Conservation (phyloP, 2,888 invertebrate species). For the Drosophila falleni region DNA sequence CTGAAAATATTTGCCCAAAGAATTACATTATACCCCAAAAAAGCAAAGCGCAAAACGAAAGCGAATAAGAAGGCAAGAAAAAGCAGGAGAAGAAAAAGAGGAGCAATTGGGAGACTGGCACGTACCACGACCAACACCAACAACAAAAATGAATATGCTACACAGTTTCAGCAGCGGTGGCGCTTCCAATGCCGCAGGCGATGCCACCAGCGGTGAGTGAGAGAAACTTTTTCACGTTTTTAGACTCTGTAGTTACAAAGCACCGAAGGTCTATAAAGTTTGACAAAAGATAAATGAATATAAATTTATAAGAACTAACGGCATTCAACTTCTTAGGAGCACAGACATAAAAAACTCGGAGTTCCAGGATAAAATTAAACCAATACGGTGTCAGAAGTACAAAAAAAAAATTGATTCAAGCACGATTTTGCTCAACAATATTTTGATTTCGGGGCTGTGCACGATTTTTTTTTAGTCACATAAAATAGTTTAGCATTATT, state of each 20-base stretch:
- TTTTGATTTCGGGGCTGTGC: too few relatives aligned
- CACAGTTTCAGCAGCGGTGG: constrained; percentile 81
- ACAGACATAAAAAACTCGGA: too few relatives aligned
- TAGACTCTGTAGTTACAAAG: neutral
- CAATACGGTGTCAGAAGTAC: too few relatives aligned
- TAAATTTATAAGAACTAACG: neutral
- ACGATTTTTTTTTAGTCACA: too few relatives aligned
- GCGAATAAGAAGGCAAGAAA: neutral
- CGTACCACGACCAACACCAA: constrained; percentile 23
- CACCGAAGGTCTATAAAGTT: neutral
- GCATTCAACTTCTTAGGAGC: neutral
- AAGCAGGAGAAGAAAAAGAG: constrained; percentile 17
- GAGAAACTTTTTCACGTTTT: constrained; percentile 42
- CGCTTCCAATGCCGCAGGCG: constrained; percentile 67
- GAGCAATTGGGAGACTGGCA: constrained; percentile 34
- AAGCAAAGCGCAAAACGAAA: constrained; percentile 15
- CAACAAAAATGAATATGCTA: constrained; percentile 82
- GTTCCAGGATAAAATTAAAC: too few relatives aligned
- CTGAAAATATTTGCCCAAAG: constrained; percentile 63
- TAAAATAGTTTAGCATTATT: too few relatives aligned
- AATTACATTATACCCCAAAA: constrained; percentile 28
- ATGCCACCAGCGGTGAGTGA: constrained; percentile 76
- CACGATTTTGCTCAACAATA: too few relatives aligned
- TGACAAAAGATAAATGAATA: neutral
- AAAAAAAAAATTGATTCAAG: too few relatives aligned